Base-by-base conservation (phyloP, 2,888 invertebrate species). In the Lycocerus yunnanus region DNA sequence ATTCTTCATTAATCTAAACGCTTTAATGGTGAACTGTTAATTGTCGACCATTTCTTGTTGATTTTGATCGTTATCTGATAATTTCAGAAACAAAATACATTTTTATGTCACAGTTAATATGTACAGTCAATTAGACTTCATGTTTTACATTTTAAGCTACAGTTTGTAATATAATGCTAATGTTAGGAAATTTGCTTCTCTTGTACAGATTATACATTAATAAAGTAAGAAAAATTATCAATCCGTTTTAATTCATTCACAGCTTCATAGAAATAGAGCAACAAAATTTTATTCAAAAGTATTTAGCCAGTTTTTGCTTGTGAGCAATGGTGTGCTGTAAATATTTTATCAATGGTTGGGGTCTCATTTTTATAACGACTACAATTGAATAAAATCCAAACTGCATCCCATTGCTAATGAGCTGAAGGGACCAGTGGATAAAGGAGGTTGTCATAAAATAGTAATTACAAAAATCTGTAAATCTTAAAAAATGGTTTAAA, bases 141-240 rank as follows among this genome's bases (percentile, higher is more conserved):
- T 77, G 79, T 78, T 79, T 72, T 71, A 77, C 80, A 78, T 78
- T 80, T 79, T 81, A 80, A 79, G 78, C 78, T 81, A 80, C 78
- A 79, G 71, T 71, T 65, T 78, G 78, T 78, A 79, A 79, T 78
- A 78, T 80, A 80, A 74, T 72, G 60, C 75, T 71, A 76, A 78
- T 78, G 75, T 79, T 82, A 82, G 81, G 78, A 82, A 81, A 82
- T 80, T 80, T 81, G 81, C 80, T 82, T 81, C 77, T 82, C 80
- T 80, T 82, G 81, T 81, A 81, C 82, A 81, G 78, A 80, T 77
- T 81, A 82, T 82, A 81, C 80, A 81, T 79, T 80, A 82, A 82
- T 82, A 81, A 81, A 81, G 80, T 76, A 77, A 80, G 78, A 78
- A 73, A 73, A 69, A 60, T 69, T 61, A 61, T 60, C 3, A 58